phyloP scores from a whole-genome alignment of 2,888 invertebrate genomes.

The Magallana nippona region DNA sequence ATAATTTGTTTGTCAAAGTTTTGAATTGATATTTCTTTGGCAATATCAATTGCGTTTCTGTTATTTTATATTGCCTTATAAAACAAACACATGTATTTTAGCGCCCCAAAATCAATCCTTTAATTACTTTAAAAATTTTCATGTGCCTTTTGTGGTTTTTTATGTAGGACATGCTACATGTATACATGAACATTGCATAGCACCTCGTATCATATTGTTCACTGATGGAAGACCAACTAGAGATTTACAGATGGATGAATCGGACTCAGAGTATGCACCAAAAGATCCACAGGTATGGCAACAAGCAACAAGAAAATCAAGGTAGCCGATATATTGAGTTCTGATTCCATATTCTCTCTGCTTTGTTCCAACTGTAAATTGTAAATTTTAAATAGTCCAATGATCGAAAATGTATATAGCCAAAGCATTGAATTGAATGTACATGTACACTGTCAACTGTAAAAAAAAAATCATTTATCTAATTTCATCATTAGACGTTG shows the following conservation, averaged over 20 bases:
- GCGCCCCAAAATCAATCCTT: neutral
- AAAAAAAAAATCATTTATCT: neutral
- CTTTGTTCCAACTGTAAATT: neutral
- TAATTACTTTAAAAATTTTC: too few relatives aligned
- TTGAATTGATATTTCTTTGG: too few relatives aligned
- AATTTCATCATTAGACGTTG: neutral
- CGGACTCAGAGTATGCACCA: neutral
- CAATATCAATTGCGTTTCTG: too few relatives aligned
- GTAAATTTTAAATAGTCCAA: neutral
- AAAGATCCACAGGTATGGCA: constrained; percentile 31
- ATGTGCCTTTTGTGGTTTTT: neutral
- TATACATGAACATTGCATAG: constrained; percentile 28
- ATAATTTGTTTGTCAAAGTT: too few relatives aligned
- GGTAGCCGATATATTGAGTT: neutral
- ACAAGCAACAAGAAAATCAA: neutral
- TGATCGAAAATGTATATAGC: neutral
- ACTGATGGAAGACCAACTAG: constrained; percentile 39
- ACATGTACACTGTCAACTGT: neutral
- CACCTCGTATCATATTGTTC: constrained; percentile 37
- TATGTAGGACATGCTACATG: constrained; percentile 34
- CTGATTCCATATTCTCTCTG: too few relatives aligned
- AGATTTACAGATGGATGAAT: constrained; percentile 29
- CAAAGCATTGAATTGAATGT: too few relatives aligned
- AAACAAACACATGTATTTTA: neutral
- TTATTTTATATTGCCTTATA: too few relatives aligned